These are phyloP conservation scores for Chelidonichthys spinosus DNA, from an alignment of 2,797 vertebrate genomes.

Conservation along the genomic window DNA sequence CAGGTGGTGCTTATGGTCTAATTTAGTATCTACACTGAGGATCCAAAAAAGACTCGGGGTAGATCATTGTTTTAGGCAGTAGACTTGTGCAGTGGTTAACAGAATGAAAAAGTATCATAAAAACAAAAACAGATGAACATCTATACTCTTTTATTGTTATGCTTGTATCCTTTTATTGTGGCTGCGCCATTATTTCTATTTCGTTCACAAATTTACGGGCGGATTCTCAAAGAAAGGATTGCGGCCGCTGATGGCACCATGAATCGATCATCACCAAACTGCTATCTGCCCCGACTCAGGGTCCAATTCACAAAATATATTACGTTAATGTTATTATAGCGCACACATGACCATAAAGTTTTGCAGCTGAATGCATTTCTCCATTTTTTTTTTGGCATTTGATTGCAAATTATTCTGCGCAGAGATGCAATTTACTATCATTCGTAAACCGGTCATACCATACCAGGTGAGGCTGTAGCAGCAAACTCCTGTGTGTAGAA, in stretches of 20 bases:
- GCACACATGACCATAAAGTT: background rate
- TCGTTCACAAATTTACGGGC: background rate
- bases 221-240: background rate
- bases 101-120: background rate
- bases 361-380: background rate
- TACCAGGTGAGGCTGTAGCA: no score
- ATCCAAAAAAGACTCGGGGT: background rate
- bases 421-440: no score
- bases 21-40: background rate
- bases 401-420: background rate
- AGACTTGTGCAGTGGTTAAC: background rate
- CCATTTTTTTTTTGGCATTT: background rate
- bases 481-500: no score
- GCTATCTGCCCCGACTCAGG: background rate
- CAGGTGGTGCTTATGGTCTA: conserved; percentile 4
- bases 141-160: background rate
- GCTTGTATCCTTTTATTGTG: background rate
- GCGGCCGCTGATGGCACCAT: background rate
- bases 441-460: no score
- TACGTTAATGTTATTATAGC: background rate
- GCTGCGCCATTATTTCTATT: background rate
- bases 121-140: background rate
- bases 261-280: background rate
- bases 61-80: background rate
- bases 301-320: background rate